Conservation (phyloP, 2,113 vertebrate species). For the Mixornis gularis region DNA sequence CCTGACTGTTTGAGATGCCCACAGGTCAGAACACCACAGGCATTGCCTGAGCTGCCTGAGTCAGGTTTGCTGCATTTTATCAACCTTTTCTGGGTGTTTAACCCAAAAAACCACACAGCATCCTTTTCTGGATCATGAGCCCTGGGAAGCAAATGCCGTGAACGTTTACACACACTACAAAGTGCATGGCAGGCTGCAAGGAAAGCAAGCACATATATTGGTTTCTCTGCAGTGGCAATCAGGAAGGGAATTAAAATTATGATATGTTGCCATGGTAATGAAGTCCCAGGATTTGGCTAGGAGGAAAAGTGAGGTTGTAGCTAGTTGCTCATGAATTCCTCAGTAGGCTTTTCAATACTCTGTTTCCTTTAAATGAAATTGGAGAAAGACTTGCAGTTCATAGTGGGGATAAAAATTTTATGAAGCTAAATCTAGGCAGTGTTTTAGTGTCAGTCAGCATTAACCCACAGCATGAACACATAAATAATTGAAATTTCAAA, state of each 20-base stretch:
- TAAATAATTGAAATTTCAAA: slow-evolving; percentile 83
- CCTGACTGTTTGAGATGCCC: neutral
- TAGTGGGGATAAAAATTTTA: slow-evolving; percentile 84
- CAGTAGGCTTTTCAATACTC: slow-evolving; percentile 49
- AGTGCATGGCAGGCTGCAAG: neutral
- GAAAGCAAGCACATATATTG: neutral
- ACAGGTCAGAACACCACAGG: neutral
- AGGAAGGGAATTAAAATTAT: slow-evolving; percentile 59
- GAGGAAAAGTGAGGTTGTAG: slow-evolving; percentile 51
- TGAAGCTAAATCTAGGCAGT: slow-evolving; percentile 90
- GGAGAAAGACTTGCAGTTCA: slow-evolving; percentile 71
- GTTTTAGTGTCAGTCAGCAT: slow-evolving; percentile 94
- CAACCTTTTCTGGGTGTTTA: neutral
- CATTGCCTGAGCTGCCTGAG: neutral
- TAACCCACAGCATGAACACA: slow-evolving; percentile 82
- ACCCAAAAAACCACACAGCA: neutral
- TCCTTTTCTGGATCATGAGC: neutral
- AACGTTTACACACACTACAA: neutral
- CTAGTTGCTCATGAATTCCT: slow-evolving; percentile 57
- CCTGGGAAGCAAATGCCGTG: neutral
- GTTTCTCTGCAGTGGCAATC: slow-evolving; percentile 12
- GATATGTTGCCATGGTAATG: slow-evolving; percentile 62
- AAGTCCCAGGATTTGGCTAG: slow-evolving; percentile 57
- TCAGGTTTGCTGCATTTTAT: neutral
- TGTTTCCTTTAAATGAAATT: slow-evolving; percentile 61